A percentile compares a stretch with the other conserved stretches of the same genome.
phyloP scores from a whole-genome alignment of 2,888 invertebrate genomes.

The Diabrotica balteata region DNA sequence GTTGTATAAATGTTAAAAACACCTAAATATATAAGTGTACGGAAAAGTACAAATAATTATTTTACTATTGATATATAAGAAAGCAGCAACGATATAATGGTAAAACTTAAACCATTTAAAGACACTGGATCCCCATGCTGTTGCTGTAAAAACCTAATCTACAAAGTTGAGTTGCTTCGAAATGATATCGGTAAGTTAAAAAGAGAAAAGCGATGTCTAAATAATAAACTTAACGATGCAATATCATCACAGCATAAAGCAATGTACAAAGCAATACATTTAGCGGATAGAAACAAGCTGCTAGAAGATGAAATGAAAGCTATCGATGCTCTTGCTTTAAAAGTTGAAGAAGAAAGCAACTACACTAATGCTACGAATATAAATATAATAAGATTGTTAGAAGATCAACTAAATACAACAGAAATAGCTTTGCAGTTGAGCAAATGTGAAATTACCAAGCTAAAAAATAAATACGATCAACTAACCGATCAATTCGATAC shows the following conservation, averaged over 20 bases:
- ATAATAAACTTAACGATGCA: not conserved
- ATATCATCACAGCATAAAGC: not conserved
- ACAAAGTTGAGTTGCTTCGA: not conserved
- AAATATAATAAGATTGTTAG: not conserved
- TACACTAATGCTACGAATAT: not conserved
- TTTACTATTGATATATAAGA: too few species aligned
- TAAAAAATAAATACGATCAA: not conserved
- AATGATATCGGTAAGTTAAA: not conserved
- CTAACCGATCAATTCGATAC: not conserved
- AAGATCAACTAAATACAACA: not conserved
- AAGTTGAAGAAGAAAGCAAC: not conserved
- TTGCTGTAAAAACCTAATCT: not conserved
- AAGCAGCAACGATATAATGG: too few species aligned
- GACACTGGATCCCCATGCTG: not conserved
- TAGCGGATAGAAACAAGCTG: not conserved
- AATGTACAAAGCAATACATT: not conserved
- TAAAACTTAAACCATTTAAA: too few species aligned
- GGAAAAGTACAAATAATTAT: too few species aligned
- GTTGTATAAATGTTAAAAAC: too few species aligned
- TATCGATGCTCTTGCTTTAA: not conserved
- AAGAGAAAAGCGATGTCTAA: not conserved
- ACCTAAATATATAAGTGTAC: too few species aligned
- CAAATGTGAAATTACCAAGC: not conserved
- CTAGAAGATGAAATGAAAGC: not conserved
- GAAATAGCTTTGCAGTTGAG: not conserved